Evolutionary conservation across 2,113 vertebrate species (phyloP), one percentile per base, ranked within the genome.

Genomic region (Prunella fulvescens): DNA sequence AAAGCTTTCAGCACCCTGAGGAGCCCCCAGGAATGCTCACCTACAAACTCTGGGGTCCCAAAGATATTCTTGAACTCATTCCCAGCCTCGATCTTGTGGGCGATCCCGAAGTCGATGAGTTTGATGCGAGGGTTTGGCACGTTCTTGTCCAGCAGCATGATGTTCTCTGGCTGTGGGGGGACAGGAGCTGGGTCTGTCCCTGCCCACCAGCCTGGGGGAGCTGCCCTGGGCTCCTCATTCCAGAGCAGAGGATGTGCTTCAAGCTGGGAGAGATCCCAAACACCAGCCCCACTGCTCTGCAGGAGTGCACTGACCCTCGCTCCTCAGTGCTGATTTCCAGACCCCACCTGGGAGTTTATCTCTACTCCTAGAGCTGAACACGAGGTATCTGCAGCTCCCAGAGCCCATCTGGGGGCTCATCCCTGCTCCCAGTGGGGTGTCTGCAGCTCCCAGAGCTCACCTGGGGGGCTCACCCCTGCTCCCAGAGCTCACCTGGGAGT

Each of bases 51-150:
- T 0, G 99, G 99, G 0, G 99, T 99, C 70, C 99, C 99, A 23
- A 99, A 99, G 84, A 99, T 99, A 85, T 99, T 99, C 97, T 99
- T 99, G 97, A 99, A 99, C 92, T 99, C 99, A 1, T 98, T 99
- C 44, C 99, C 99, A 1, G 98, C 99, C 95, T 99, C 99, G 2
- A 99, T 99, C 97, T 99, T 99, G 97, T 99, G 99, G 64, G 99
- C 99, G 0, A 99, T 99, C 64, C 99, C 99, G 0, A 99, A 99
- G 95, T 99, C 99, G 2, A 99, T 99, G 86, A 99, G 98, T 92
- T 99, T 99, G 97, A 99, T 99, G 61, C 99, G 98, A 24, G 99
- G 99, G 91, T 98, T 99, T 19, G 99, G 98, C 37, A 98, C 99
- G 0, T 98, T 99, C 95, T 99, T 99, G 95, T 99, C 99, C 90